phyloP scores from a whole-genome alignment of 2,113 vertebrate genomes.

The Electrona antarctica region DNA sequence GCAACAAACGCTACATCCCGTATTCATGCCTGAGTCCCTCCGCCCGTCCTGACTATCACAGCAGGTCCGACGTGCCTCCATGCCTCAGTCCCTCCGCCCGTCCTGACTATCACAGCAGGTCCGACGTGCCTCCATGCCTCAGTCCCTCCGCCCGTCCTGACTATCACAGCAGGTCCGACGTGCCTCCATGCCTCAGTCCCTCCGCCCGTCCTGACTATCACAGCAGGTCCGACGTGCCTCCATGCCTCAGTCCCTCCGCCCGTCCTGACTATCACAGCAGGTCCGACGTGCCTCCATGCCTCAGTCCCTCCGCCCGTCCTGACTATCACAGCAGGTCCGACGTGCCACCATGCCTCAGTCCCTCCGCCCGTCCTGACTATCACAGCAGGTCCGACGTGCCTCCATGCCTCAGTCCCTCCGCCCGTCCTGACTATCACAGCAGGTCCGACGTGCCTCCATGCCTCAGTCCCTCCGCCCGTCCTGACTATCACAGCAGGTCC shows the following conservation, averaged over 20 bases:
- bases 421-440: slow-evolving; percentile 62
- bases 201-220: slow-evolving; percentile 57
- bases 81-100: slow-evolving; percentile 33
- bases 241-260: slow-evolving; percentile 25
- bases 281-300: slow-evolving; percentile 31
- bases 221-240: slow-evolving; percentile 46
- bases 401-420: slow-evolving; percentile 25
- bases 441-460: slow-evolving; percentile 32
- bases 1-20: neutral
- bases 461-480: slow-evolving; percentile 22
- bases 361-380: slow-evolving; percentile 52
- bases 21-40: slow-evolving; percentile 30
- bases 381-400: slow-evolving; percentile 53
- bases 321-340: slow-evolving; percentile 60
- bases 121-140: slow-evolving; percentile 21
- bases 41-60: slow-evolving; percentile 59
- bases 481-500: slow-evolving; percentile 63
- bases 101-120: slow-evolving; percentile 63
- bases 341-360: slow-evolving; percentile 28
- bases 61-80: slow-evolving; percentile 41
- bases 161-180: slow-evolving; percentile 59
- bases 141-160: slow-evolving; percentile 41
- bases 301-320: slow-evolving; percentile 31
- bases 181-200: slow-evolving; percentile 26
- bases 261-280: slow-evolving; percentile 62